phyloP scores from a whole-genome alignment of 2,797 vertebrate species.

The Thalassophryne amazonica region DNA sequence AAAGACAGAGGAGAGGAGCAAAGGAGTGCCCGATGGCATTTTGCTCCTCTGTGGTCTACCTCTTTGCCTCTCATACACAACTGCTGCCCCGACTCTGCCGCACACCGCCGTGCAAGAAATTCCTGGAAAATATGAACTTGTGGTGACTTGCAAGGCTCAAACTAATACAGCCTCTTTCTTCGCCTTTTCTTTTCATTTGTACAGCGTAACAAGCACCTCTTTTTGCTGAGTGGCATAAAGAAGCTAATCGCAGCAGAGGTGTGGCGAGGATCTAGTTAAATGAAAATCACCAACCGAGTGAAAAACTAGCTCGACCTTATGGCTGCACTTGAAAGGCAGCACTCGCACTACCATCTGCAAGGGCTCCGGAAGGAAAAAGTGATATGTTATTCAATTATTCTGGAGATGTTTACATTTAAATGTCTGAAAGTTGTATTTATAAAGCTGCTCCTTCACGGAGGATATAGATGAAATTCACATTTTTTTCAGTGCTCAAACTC shows the following conservation, averaged over 20 bases:
- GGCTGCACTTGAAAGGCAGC: conserved; percentile 17
- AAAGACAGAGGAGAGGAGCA: conserved; percentile 6
- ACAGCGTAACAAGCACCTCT: conserved; percentile 64
- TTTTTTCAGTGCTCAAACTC: neutral
- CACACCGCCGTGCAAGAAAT: conserved; percentile 63
- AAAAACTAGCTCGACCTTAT: conserved; percentile 10
- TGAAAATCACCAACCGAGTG: conserved; percentile 12
- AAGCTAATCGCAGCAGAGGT: conserved; percentile 12
- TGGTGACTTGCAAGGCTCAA: conserved; percentile 74
- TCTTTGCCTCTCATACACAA: conserved; percentile 54
- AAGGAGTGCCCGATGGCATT: conserved; percentile 45
- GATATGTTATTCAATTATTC: conserved; percentile 26
- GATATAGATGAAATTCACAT: neutral
- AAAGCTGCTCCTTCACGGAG: neutral
- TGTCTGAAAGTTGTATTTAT: neutral
- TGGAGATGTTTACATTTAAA: conserved; percentile 16
- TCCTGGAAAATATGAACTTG: conserved; percentile 82
- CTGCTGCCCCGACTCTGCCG: conserved; percentile 51
- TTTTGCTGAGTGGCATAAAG: conserved; percentile 38
- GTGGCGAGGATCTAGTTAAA: conserved; percentile 7
- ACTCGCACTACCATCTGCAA: conserved; percentile 21
- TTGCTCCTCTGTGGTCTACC: conserved; percentile 51
- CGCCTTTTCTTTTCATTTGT: conserved; percentile 45
- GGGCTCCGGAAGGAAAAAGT: conserved; percentile 19
- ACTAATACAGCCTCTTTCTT: conserved; percentile 59